Evolutionary conservation across 2,113 vertebrate species (phyloP).

Genomic region (Phycodurus eques): DNA sequence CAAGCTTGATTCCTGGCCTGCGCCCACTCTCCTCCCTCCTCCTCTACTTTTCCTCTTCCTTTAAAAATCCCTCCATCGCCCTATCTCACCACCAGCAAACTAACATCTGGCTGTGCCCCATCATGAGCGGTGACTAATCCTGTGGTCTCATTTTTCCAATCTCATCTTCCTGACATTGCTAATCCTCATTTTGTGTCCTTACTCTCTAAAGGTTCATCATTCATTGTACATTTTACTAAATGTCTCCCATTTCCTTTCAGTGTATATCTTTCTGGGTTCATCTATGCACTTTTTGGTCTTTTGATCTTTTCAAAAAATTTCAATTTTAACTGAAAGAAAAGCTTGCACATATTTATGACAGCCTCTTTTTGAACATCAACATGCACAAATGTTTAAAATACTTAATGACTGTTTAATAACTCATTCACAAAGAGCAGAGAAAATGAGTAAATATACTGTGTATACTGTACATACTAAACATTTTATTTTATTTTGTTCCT

Average conservation of each 20-base stretch:
- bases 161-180: conserved; percentile 35
- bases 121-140: conserved; percentile 36
- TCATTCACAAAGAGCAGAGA: conserved; percentile 52
- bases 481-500: conserved; percentile 15
- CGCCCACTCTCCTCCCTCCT: conserved; percentile 3
- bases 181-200: conserved; percentile 44
- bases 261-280: conserved; percentile 32
- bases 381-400: neutral
- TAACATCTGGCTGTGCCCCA: conserved; percentile 37
- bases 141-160: conserved; percentile 1
- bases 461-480: conserved; percentile 6
- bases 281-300: conserved; percentile 40
- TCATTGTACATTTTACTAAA: conserved; percentile 50
- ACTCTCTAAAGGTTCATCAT: conserved; percentile 35
- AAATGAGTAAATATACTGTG: conserved; percentile 19
- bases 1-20: conserved; percentile 57
- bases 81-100: conserved; percentile 24
- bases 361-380: conserved; percentile 15
- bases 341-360: conserved; percentile 49
- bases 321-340: conserved; percentile 36
- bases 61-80: conserved; percentile 27
- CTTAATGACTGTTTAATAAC: conserved; percentile 3
- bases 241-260: conserved; percentile 25
- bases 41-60: conserved; percentile 12
- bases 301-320: conserved; percentile 36